Base-by-base conservation (phyloP, 1,140 invertebrate species). In the Carposina sasakii region DNA sequence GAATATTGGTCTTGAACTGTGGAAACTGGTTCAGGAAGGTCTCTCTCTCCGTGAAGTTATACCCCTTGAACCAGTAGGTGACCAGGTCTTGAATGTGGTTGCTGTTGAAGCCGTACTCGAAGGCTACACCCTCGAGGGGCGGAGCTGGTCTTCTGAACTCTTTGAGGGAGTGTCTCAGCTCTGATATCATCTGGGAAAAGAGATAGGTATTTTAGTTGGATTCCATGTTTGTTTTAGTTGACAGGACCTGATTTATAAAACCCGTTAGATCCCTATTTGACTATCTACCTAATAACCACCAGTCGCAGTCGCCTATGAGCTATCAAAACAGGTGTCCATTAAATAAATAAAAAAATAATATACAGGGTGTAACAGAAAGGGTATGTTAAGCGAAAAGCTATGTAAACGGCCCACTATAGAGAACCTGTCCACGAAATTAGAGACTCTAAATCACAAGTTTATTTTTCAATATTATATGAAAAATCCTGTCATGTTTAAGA, bases 1-100 rank as follows among this genome's bases (percentile, higher is more conserved):
- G 47, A 4, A 48, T 33, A 20, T 48, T 40, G 17, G 47, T 48
- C 21, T 40, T 48, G 17, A 15, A 48, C 12, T 48, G 34, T 10
- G 36, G 36, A 21, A 48, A 48, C n/a, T 33, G 23, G 12, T 48
- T 48, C 2, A 40, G 21, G 21, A 23, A 48, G 10, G 3, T 23
- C 34, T 40, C 36, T 20, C 47, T 28, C 6, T 40, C 13, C 17
- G 15, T 19, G 12, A 48, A 48, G 23, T 34, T 17, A 20, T 41
- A 48, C 23, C 26, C 16, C 3, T 48, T 21, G 15, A 20, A 12
- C 47, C 47, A 41, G 17, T 40, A 40, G 1, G 5, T 2, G 10
- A 22, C 1, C 17, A 15, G 16, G 17, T 12, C 2, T 1, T 30
- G 5, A 1, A 48, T 9, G 16, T 6, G 3, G 12, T 28, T 9